A percentile compares a stretch with the other conserved stretches of the same genome.
Evolutionary conservation across 2,888 invertebrate species (phyloP).

Genomic region (Aphidius colemani): DNA sequence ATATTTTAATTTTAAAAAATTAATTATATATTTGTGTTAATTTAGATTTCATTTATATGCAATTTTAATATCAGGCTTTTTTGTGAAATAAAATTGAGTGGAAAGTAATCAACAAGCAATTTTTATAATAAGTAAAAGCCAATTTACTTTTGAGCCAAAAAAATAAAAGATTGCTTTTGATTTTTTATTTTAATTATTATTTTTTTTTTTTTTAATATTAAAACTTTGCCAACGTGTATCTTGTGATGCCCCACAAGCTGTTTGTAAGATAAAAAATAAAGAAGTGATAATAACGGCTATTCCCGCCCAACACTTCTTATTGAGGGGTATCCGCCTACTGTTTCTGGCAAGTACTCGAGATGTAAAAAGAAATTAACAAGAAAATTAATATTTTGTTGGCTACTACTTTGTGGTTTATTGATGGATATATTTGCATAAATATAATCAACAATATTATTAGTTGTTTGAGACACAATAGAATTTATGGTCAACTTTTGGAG

Average conservation of each 20-base stretch:
- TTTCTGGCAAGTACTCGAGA: slow-evolving; percentile 24
- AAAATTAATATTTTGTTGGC: no score
- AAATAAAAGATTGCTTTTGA: slow-evolving; percentile 10
- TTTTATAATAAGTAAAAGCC: slow-evolving; percentile 11
- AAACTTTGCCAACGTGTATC: background rate
- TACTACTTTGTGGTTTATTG: no score
- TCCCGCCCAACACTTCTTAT: slow-evolving; percentile 31
- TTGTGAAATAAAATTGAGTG: background rate
- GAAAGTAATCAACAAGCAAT: slow-evolving; percentile 7
- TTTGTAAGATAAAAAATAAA: background rate
- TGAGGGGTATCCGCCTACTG: slow-evolving; percentile 35
- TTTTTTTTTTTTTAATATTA: background rate
- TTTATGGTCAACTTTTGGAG: no score
- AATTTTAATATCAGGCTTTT: background rate
- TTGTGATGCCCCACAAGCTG: background rate
- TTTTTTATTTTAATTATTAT: background rate
- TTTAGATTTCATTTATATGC: no score
- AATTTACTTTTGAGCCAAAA: slow-evolving; percentile 3
- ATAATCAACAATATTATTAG: no score
- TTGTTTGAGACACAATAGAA: no score
- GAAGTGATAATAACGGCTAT: slow-evolving; percentile 34
- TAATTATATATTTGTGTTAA: no score
- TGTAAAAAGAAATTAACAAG: no score
- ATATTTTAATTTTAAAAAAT: no score
- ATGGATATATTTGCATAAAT: no score